These are phyloP conservation scores for Stegastes partitus DNA, from an alignment of 2,113 vertebrate genomes.

Conservation along the genomic window DNA sequence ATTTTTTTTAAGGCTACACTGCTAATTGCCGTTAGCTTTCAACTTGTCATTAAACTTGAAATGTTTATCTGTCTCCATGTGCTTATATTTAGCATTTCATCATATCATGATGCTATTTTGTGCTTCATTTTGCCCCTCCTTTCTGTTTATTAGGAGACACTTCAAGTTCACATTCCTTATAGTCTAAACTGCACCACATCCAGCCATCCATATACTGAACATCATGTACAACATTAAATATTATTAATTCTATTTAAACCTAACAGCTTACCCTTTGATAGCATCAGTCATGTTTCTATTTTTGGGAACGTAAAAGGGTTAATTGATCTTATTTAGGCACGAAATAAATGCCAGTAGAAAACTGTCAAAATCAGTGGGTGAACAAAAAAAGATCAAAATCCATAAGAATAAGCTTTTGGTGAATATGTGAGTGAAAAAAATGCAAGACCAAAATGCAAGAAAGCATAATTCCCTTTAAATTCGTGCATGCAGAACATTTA, in stretches of 20 bases:
- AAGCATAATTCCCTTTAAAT: constrained; percentile 3
- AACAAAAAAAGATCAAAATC: not conserved
- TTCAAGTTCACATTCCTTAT: not conserved
- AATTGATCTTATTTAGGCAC: not conserved
- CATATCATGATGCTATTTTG: not conserved
- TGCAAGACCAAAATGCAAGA: not conserved
- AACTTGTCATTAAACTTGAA: not conserved
- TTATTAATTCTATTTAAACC: not conserved
- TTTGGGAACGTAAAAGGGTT: not conserved
- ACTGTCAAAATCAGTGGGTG: not conserved
- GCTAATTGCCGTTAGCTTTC: constrained; percentile 18
- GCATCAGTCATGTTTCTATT: not conserved
- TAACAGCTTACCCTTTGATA: constrained; percentile 1
- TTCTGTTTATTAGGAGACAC: not conserved
- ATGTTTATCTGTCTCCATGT: not conserved
- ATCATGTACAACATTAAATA: too few relatives aligned
- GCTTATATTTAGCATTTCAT: not conserved
- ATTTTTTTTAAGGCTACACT: not conserved
- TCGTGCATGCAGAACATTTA: not conserved
- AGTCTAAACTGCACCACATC: too few relatives aligned
- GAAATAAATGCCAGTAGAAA: not conserved
- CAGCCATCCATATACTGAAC: too few relatives aligned
- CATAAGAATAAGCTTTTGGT: not conserved
- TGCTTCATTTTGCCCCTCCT: not conserved
- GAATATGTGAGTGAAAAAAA: not conserved